Conservation (phyloP, 1,140 invertebrate genomes). For the Nixonia krombeini region DNA sequence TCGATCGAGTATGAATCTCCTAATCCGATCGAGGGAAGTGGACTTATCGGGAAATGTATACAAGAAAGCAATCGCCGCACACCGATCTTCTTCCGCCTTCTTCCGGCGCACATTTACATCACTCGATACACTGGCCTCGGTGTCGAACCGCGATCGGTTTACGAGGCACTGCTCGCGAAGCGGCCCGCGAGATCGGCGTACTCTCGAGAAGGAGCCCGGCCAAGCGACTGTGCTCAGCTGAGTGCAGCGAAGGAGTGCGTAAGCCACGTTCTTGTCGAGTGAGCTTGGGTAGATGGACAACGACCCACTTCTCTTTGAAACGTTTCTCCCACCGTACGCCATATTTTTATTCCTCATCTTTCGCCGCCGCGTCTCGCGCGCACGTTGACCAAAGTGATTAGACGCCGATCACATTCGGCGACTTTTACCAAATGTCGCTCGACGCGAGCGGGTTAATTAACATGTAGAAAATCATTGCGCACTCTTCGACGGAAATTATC, state of each 20-base stretch:
- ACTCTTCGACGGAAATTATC: no score
- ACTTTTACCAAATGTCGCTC: conserved; percentile 26
- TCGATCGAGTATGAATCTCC: no score
- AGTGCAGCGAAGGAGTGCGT: conserved; percentile 61
- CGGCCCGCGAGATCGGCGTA: conserved; percentile 20
- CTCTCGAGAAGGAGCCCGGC: conserved; percentile 6
- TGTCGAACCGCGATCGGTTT: no score
- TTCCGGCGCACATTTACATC: no score
- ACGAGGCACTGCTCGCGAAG: background rate
- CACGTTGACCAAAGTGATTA: conserved; percentile 28
- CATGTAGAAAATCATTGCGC: no score
- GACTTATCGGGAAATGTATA: no score
- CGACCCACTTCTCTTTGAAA: conserved; percentile 67
- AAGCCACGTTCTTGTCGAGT: conserved; percentile 58
- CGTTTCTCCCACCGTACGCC: conserved; percentile 50
- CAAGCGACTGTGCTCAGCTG: conserved; percentile 48
- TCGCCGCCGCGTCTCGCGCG: conserved; percentile 11
- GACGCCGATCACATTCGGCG: conserved; percentile 29
- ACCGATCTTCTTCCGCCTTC: no score
- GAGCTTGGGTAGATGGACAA: conserved; percentile 62
- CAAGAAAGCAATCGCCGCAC: no score
- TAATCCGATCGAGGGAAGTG: no score
- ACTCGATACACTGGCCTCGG: no score
- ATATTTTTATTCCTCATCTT: conserved; percentile 47
- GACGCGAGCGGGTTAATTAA: no score